A percentile compares a stretch with the other conserved stretches of the same genome.
These are phyloP conservation scores for Drosophila leontia DNA, from an alignment of 1,140 invertebrate genomes.

Conservation along the genomic window DNA sequence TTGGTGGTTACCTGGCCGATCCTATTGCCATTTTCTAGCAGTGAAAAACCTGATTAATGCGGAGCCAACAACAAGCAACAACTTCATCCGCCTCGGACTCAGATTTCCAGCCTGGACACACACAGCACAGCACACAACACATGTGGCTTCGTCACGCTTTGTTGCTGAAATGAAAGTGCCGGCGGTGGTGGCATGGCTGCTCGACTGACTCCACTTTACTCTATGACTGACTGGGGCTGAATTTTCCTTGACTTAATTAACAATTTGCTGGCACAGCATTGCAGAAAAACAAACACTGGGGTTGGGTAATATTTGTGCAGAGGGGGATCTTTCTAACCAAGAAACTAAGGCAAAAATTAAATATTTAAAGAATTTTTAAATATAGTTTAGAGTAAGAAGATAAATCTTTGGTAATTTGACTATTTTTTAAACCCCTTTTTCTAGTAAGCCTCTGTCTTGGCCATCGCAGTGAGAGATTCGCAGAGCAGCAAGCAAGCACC, in stretches of 20 bases:
- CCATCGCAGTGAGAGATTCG: conserved; percentile 24
- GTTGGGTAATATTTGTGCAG: neutral
- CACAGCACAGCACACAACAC: conserved; percentile 1
- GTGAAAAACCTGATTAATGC: conserved; percentile 60
- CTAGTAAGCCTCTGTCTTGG: conserved; percentile 9
- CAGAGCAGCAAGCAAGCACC: conserved; percentile 26
- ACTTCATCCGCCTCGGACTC: conserved; percentile 52
- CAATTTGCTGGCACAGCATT: conserved; percentile 63
- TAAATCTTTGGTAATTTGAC: too few relatives aligned
- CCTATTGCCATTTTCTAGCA: conserved; percentile 43
- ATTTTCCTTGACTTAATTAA: conserved; percentile 71
- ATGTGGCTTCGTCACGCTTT: conserved; percentile 70
- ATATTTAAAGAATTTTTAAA: neutral
- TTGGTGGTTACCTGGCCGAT: conserved; percentile 11
- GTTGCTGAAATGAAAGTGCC: conserved; percentile 74
- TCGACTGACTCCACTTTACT: conserved; percentile 17
- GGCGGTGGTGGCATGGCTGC: conserved; percentile 35
- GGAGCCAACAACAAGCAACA: conserved; percentile 47
- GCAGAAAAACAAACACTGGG: conserved; percentile 13
- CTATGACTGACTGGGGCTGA: conserved; percentile 37
- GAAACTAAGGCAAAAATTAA: neutral
- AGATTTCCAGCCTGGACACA: conserved; percentile 38
- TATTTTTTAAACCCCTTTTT: neutral
- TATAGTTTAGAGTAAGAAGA: too few relatives aligned
- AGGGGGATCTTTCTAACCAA: neutral